Base-by-base conservation (phyloP, 2,797 vertebrate species). In the Microhierax caerulescens region DNA sequence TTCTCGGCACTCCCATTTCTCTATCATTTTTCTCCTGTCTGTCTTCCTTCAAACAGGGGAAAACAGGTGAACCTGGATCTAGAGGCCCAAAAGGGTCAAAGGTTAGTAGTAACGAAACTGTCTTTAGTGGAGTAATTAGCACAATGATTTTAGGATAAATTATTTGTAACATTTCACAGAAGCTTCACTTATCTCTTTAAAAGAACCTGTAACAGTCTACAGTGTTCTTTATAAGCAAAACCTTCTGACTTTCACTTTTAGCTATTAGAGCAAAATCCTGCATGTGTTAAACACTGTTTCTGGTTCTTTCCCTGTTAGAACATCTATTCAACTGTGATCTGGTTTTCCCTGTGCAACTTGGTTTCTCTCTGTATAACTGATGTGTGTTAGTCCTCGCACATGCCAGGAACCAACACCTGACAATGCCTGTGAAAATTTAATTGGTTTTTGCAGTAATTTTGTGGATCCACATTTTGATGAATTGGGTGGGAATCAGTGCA, bases 81-180 rank as follows among this genome's bases (percentile, higher is more conserved):
- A 99, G 99, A 96, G 99, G 99, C 80, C 94, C 90, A 10, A 99
- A 99, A 97, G 99, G 99, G 98, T 99, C 99, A 97, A 99, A 99
- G 99, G 99, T 99, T 96, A 99, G 99, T 97, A 67, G 73, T 67
- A 85, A 94, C 63, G 54, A 78, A 85, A 59, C 43, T 34, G 7
- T 85, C 39, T 70, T 82, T 41, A 91, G 65, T 65, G 22, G 14
- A 37, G 15, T 34, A 70, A 74, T 67, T 69, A 87, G 43, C 15
- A 47, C 1, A 4, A 27, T 63, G 10, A 45, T 54, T 67, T 69
- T 76, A 47, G n/a, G 54, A 47, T 76, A 56, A 64, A 27, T 78
- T 60, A 36, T 15, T 74, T 63, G 21, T 41, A 91, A 39, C 5
- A 30, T 77, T 93, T 85, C 48, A 75, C 14, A 53, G 47, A 65